Base-by-base conservation (phyloP, 2,888 invertebrate species). In the Pocota personata region DNA sequence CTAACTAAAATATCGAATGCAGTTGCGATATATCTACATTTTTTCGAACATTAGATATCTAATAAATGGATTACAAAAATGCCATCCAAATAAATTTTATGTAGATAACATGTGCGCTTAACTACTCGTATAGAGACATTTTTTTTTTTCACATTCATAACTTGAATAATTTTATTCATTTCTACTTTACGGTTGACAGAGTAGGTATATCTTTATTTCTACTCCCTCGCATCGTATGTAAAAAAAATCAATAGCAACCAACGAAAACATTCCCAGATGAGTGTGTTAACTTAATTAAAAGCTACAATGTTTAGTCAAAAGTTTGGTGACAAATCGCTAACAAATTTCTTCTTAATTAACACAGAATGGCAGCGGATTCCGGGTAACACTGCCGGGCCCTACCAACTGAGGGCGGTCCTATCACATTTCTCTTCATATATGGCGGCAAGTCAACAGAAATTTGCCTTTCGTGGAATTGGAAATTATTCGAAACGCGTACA, bases 341-440 rank as follows among this genome's bases (percentile, higher is more conserved):
- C 21, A 57, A 43, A 69, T 57, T 55, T 40, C 40, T 32, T 32
- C 43, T 69, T 43, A 46, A 46, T 57, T 43, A 57, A 57, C 52
- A 24, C 5, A 27, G 12, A 24, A 24, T 16, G 35, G 10, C 24
- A 32, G 6, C 46, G 6, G 6, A 62, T 43, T 10, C 14, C 40
- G 24, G 10, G 3, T 19, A 40, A 40, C 14, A 2, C 19, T 19
- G 46, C 10, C 5, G 43, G 7, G 43, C 16, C 43, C 5, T 14
- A 55, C 57, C 16, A 19, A 6, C 19, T 6, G 16, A 24, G 8
- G 35, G 24, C 40, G 52, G 37, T 14, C 8, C 43, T 46, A 43
- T 58, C 32, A 24, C 35, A 58, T 58, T 71, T 58, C 35, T 3
- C n/a, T 16, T 46, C 40, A 43, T 10, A 32, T n/a, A 19, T 16